phyloP scores from a whole-genome alignment of 2,888 invertebrate species.

The Protophormia terraenovae region DNA sequence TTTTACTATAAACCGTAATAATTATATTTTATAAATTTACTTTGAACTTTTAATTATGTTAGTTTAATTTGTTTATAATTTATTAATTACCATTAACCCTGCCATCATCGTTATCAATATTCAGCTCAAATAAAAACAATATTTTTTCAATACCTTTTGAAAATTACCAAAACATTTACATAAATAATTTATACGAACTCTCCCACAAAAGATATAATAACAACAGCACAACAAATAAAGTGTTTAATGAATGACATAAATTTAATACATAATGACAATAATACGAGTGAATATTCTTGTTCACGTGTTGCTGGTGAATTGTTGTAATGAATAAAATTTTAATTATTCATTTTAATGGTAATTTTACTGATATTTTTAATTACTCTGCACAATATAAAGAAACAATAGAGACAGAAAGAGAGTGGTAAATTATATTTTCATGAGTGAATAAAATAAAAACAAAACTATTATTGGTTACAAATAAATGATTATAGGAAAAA shows the following conservation, averaged over 20 bases:
- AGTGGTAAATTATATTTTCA: not conserved
- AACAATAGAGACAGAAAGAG: no score
- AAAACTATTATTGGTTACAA: not conserved
- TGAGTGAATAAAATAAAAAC: not conserved
- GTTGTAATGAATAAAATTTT: slow-evolving; percentile 35
- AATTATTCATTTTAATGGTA: slow-evolving; percentile 50
- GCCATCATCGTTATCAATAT: not conserved
- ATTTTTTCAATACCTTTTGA: slow-evolving; percentile 16
- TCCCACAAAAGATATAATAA: not conserved
- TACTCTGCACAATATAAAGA: not conserved
- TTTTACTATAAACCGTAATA: no score
- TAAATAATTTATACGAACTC: slow-evolving; percentile 9
- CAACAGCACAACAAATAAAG: slow-evolving; percentile 6
- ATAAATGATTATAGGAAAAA: not conserved
- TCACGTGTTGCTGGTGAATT: not conserved
- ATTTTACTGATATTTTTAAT: slow-evolving; percentile 37
- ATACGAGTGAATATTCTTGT: not conserved
- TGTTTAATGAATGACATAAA: slow-evolving; percentile 32
- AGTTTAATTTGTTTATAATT: slow-evolving; percentile 24
- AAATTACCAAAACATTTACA: slow-evolving; percentile 35
- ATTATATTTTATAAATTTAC: no score
- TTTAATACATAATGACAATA: slow-evolving; percentile 25
- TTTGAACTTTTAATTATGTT: slow-evolving; percentile 41
- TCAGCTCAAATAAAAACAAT: not conserved
- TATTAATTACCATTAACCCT: slow-evolving; percentile 27